phyloP scores from a whole-genome alignment of 2,888 invertebrate genomes.

The Drosophila mimetica region DNA sequence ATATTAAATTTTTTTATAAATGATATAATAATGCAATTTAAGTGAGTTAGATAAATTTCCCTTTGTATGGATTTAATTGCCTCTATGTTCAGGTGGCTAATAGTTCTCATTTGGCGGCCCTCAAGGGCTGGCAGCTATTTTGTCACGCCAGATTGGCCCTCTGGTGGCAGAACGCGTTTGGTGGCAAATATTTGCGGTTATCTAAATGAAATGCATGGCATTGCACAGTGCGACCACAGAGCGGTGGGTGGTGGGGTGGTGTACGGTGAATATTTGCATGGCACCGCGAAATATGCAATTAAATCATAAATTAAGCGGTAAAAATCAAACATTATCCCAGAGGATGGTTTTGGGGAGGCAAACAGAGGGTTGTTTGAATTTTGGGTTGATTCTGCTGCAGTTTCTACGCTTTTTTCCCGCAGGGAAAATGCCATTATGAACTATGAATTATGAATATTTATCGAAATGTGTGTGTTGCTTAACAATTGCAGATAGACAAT shows the following conservation, averaged over 20 bases:
- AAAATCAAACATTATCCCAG: slow-evolving; percentile 43
- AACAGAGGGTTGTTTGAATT: not conserved
- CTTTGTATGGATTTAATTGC: slow-evolving; percentile 1
- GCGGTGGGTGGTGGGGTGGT: not conserved
- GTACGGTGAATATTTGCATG: slow-evolving; percentile 41
- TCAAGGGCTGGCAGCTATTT: slow-evolving; percentile 31
- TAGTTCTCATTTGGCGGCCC: slow-evolving; percentile 15
- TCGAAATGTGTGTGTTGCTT: slow-evolving; percentile 6
- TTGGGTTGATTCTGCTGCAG: not conserved
- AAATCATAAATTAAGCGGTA: slow-evolving; percentile 70
- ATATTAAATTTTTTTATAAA: too few species aligned
- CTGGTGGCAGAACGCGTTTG: slow-evolving; percentile 32
- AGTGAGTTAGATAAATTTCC: too few species aligned
- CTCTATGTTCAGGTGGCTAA: slow-evolving; percentile 21
- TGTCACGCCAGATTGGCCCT: slow-evolving; percentile 42
- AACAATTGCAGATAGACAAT: not conserved
- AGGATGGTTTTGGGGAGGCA: not conserved
- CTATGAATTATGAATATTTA: slow-evolving; percentile 10
- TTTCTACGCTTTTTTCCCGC: not conserved
- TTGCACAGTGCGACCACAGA: slow-evolving; percentile 47
- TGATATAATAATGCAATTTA: too few species aligned
- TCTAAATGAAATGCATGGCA: slow-evolving; percentile 77
- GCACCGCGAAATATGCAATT: slow-evolving; percentile 69
- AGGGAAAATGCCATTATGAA: slow-evolving; percentile 10
- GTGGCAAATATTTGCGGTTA: slow-evolving; percentile 79